Percentiles rank a stretch among this genome's conserved stretches.
These are phyloP conservation scores for Lampris megalopsis DNA, from an alignment of 2,113 vertebrate genomes.

Conservation along the genomic window DNA sequence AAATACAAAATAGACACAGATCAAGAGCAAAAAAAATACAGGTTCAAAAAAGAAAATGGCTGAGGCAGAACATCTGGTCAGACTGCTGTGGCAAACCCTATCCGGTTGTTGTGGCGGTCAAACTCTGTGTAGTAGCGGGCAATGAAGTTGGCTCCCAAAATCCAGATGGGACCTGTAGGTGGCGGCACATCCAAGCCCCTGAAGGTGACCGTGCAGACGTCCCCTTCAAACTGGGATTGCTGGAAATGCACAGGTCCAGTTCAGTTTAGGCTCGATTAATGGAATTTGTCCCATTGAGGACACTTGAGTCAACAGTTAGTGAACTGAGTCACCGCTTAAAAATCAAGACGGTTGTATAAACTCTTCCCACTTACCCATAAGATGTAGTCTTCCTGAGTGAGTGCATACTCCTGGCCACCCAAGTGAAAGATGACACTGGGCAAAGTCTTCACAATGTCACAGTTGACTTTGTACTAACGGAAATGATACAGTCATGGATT, in stretches of 20 bases:
- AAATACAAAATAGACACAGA: conserved; percentile 21
- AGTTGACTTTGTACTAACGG: conserved; percentile 89
- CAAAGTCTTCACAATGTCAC: conserved; percentile 86
- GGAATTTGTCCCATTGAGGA: background rate
- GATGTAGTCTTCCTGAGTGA: conserved; percentile 88
- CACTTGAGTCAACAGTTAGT: background rate
- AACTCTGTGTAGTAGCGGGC: conserved; percentile 96
- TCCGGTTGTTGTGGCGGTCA: conserved; percentile 91
- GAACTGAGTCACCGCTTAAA: background rate
- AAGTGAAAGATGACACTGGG: conserved; percentile 93
- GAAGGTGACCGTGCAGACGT: conserved; percentile 90
- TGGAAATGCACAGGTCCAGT: conserved; percentile 59
- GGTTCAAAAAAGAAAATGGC: background rate
- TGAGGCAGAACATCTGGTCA: conserved; percentile 68
- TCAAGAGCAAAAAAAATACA: background rate
- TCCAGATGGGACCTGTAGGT: conserved; percentile 92
- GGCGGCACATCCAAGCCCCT: conserved; percentile 90
- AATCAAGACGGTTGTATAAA: too few relatives aligned
- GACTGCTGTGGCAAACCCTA: conserved; percentile 92
- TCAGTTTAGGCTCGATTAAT: background rate
- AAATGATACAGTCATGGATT: conserved; percentile 15
- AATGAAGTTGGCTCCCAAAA: conserved; percentile 95
- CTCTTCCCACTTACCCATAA: conserved; percentile 83
- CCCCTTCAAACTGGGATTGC: conserved; percentile 86
- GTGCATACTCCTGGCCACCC: conserved; percentile 85